Evolutionary conservation across 2,113 vertebrate genomes (phyloP), one percentile per base, ranked within the genome.

Genomic region (Aythya baeri): DNA sequence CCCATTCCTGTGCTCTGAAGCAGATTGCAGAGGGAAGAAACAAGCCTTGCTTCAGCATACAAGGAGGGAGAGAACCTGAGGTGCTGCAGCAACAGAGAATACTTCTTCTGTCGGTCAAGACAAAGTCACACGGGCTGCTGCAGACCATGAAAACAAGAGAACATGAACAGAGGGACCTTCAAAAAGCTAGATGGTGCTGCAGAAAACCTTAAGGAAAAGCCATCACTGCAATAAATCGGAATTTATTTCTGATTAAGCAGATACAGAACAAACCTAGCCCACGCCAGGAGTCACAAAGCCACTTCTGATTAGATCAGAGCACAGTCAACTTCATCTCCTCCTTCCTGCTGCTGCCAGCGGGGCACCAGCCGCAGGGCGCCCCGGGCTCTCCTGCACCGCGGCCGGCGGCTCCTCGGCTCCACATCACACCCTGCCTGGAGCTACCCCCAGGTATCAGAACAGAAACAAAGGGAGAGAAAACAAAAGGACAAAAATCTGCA

Each of bases 341-440:
- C 46, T 21, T 46, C 20, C 46, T 46, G 18, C 18, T 46, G 46
- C 18, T 4, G 46, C 46, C 46, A 46, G 46, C 46, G 46, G 46
- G 46, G 46, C 46, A 46, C 20, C 68, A 32, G 8, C 61, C 38
- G 14, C 87, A 77, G 46, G 41, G 43, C 34, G 4, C 41, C 41
- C 73, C 22, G 32, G 68, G 26, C 18, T 9, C 46, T 46, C 46
- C 46, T 46, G 46, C 46, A 21, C 38, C 59, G 20, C 79, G 38
- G 66, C 8, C 7, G 13, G 86, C 34, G 72, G 73, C 68, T 89
- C 74, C 34, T 34, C 29, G 91, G 91, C 93, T 93, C 95, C 46
- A 79, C 81, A n/a, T 80, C 92, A 96, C 52, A 34, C 78, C 50
- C 84, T n/a, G 84, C 78, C 50, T 34, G 82, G 71, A 76, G 95